These are phyloP conservation scores for Hoplodrina blanda DNA, from an alignment of 2,888 invertebrate genomes.

Conservation along the genomic window DNA sequence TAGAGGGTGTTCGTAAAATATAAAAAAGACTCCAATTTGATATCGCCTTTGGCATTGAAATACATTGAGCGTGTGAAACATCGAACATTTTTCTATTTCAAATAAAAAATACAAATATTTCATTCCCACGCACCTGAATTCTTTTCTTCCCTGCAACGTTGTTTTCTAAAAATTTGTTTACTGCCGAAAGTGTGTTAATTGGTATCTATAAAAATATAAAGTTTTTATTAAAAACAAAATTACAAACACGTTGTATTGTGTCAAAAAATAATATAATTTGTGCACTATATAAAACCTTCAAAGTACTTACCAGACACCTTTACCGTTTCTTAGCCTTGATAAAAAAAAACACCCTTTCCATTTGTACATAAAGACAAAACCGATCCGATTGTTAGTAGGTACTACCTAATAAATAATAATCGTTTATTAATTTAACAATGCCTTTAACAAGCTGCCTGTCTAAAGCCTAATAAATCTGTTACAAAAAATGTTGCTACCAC, in stretches of 20 bases:
- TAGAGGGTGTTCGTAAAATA: not conserved
- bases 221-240: not conserved
- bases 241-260: not conserved
- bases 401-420: not conserved
- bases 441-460: not conserved
- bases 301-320: slow-evolving; percentile 46
- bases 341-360: not conserved
- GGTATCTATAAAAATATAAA: slow-evolving; percentile 90
- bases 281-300: slow-evolving; percentile 26
- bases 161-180: slow-evolving; percentile 92
- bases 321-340: slow-evolving; percentile 1
- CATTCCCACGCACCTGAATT: slow-evolving; percentile 74
- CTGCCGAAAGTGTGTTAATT: slow-evolving; percentile 92
- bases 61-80: not conserved
- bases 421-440: no score
- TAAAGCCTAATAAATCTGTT: no score
- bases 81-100: not conserved
- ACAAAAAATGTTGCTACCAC: no score
- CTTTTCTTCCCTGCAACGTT: slow-evolving; percentile 80
- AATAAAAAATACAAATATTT: not conserved
- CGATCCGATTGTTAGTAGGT: slow-evolving; percentile 19
- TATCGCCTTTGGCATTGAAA: slow-evolving; percentile 4
- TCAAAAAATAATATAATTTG: not conserved
- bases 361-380: not conserved
- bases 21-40: not conserved